Evolutionary conservation across 2,113 vertebrate species (phyloP).

Genomic region (Malurus elegans): DNA sequence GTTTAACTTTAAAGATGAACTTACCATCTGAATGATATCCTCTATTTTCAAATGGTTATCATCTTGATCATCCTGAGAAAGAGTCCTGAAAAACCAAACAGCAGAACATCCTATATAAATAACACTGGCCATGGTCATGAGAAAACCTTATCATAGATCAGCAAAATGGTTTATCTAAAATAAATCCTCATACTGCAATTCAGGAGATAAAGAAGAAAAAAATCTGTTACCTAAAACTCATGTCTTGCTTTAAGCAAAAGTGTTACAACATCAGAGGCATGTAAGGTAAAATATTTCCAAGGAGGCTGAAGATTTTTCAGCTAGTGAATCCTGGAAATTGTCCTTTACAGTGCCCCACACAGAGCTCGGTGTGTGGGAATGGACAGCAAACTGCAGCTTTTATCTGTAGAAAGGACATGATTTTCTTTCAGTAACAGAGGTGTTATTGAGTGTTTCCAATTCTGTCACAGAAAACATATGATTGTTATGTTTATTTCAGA

Average conservation of each 20-base stretch:
- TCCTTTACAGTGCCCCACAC: neutral
- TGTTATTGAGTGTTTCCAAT: neutral
- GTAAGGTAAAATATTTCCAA: neutral
- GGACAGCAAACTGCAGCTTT: neutral
- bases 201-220: neutral
- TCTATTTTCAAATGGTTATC: conserved; percentile 92
- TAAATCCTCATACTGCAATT: neutral
- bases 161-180: neutral
- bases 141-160: neutral
- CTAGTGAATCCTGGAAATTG: neutral
- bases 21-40: conserved; percentile 92
- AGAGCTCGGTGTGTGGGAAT: neutral
- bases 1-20: conserved; percentile 17
- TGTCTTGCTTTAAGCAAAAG: neutral
- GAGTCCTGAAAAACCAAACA: conserved; percentile 76
- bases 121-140: neutral
- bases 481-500: neutral
- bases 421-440: neutral
- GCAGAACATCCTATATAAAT: neutral
- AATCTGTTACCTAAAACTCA: neutral
- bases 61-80: conserved; percentile 96
- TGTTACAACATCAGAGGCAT: neutral
- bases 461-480: neutral
- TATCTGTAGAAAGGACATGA: neutral
- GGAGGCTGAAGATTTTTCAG: neutral